Percentiles rank a stretch among this genome's conserved stretches.
These are phyloP conservation scores for Alectura lathami DNA, from an alignment of 2,113 vertebrate species.

Conservation along the genomic window DNA sequence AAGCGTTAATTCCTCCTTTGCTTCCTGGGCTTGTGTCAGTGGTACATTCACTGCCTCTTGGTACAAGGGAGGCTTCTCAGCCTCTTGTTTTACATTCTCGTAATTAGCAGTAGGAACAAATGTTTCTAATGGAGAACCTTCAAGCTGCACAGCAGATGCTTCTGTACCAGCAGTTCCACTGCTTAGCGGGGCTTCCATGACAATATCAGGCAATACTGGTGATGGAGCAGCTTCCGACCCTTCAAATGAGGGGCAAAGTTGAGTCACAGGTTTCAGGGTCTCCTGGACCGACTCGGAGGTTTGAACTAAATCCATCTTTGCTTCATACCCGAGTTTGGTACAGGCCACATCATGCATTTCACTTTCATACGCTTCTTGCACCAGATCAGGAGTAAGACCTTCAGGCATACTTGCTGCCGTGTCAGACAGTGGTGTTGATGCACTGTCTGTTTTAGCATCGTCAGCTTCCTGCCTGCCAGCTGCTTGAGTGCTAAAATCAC, in stretches of 20 bases:
- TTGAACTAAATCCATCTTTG: constrained; percentile 82
- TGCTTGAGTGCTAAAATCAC: constrained; percentile 26
- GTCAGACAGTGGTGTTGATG: constrained; percentile 37
- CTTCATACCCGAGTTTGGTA: constrained; percentile 81
- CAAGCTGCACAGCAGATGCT: constrained; percentile 77
- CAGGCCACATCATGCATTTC: constrained; percentile 79
- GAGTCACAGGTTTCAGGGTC: constrained; percentile 66
- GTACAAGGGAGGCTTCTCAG: constrained; percentile 84
- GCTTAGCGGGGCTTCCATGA: constrained; percentile 91
- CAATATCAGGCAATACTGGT: constrained; percentile 89
- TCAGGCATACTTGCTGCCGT: constrained; percentile 80
- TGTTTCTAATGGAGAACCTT: constrained; percentile 79
- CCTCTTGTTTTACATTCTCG: constrained; percentile 73
- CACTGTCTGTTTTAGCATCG: constrained; percentile 51
- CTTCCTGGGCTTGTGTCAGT: constrained; percentile 38
- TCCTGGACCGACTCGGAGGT: constrained; percentile 79
- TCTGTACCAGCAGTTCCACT: constrained; percentile 78
- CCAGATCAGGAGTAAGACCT: constrained; percentile 93
- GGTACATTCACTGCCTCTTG: constrained; percentile 84
- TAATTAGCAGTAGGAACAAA: constrained; percentile 77
- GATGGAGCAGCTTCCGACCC: constrained; percentile 81
- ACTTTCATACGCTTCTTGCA: constrained; percentile 87
- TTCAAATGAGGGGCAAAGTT: constrained; percentile 81
- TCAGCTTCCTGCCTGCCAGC: constrained; percentile 62
- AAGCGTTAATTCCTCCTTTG: constrained; percentile 18